Percentiles rank a stretch among this genome's conserved stretches.
These are phyloP conservation scores for Myathropa florea DNA, from an alignment of 2,888 invertebrate genomes.

Conservation along the genomic window DNA sequence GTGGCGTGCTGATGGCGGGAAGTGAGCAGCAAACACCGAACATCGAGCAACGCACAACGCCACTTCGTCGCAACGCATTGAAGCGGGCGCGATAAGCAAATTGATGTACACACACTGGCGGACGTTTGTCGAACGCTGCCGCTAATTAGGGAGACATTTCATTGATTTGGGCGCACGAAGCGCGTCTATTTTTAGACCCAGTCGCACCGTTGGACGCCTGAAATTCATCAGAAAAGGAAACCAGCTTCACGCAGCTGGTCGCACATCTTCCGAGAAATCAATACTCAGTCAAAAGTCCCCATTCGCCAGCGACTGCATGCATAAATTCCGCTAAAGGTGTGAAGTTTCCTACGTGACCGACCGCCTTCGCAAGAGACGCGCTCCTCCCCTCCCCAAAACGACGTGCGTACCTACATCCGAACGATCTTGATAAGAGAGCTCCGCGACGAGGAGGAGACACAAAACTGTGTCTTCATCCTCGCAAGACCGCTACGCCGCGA, in stretches of 20 bases:
- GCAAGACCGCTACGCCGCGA: constrained; percentile 12
- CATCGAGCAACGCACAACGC: neutral
- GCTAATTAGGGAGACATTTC: constrained; percentile 47
- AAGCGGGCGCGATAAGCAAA: constrained; percentile 49
- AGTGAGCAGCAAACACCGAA: constrained; percentile 33
- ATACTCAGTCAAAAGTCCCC: constrained; percentile 57
- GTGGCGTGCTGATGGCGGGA: constrained; percentile 36
- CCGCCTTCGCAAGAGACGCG: constrained; percentile 51
- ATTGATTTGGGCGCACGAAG: constrained; percentile 25
- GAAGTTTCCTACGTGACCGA: constrained; percentile 65
- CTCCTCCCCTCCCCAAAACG: constrained; percentile 6
- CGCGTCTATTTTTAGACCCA: constrained; percentile 7
- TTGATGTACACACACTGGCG: constrained; percentile 39
- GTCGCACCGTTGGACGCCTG: constrained; percentile 2
- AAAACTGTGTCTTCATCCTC: constrained; percentile 32
- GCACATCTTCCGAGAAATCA: constrained; percentile 65
- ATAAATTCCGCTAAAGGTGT: constrained; percentile 66
- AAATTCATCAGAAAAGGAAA: constrained; percentile 48
- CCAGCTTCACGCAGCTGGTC: constrained; percentile 9
- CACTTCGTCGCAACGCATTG: neutral
- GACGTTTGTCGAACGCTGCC: constrained; percentile 18
- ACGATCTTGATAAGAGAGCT: constrained; percentile 60
- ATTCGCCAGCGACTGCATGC: constrained; percentile 39
- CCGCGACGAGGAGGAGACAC: constrained; percentile 2
- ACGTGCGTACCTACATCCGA: constrained; percentile 38